Evolutionary conservation across 92 coral and sea anemone genomes (phyloP).

Genomic region (Zoanthus sansibaricus): DNA sequence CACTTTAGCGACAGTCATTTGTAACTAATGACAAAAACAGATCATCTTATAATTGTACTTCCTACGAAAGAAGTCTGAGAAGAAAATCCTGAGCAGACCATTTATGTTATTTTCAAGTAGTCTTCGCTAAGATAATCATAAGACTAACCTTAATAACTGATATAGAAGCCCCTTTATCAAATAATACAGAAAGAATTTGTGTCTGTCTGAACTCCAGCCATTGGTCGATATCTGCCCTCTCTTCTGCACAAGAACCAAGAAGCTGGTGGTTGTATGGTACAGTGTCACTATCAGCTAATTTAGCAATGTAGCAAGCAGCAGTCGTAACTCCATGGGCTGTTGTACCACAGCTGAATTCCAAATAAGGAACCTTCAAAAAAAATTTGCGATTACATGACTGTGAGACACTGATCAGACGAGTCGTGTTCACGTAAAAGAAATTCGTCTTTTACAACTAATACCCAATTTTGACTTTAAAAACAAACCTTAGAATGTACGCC

Average conservation of each 20-base stretch:
- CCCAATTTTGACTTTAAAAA: neutral
- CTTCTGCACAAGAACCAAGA: constrained; percentile 29
- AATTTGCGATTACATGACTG: no score
- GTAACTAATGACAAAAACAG: no score
- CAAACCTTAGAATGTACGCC: constrained; percentile 57
- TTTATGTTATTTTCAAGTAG: no score
- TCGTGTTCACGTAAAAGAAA: no score
- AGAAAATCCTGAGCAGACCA: no score
- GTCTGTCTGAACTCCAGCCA: constrained; percentile 46
- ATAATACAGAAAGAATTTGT: constrained; percentile 25
- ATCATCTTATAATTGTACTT: no score
- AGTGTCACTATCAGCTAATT: neutral
- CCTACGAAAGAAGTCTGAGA: no score
- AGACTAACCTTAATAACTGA: constrained; percentile 12
- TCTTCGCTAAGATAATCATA: neutral
- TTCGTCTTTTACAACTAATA: no score
- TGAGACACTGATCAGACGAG: no score
- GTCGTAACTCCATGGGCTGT: constrained; percentile 43
- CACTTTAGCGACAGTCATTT: no score
- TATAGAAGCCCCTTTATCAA: neutral
- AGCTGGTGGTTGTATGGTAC: constrained; percentile 17
- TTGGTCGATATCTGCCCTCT: constrained; percentile 32
- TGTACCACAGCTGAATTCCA: constrained; percentile 35
- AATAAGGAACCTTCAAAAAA: constrained; percentile 20
- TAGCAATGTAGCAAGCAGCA: constrained; percentile 41